A percentile compares a stretch with the other conserved stretches of the same genome.
Evolutionary conservation across 2,888 invertebrate genomes (phyloP).

Genomic region (Diadegma fenestrale): DNA sequence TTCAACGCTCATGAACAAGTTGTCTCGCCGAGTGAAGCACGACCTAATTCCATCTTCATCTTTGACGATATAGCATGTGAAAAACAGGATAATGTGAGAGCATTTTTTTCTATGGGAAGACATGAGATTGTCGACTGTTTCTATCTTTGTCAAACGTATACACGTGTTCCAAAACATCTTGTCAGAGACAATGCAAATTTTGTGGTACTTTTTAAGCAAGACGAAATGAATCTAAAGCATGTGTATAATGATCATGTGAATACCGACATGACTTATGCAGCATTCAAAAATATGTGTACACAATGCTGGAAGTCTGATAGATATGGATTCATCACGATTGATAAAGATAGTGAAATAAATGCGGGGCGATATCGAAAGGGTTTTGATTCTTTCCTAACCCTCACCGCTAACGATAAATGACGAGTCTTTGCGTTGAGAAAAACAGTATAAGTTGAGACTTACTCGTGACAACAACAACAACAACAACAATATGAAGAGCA

Average conservation of each 20-base stretch:
- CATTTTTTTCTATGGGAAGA: constrained; percentile 70
- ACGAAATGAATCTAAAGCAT: too few relatives aligned
- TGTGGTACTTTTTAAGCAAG: too few relatives aligned
- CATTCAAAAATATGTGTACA: too few relatives aligned
- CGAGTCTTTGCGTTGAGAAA: constrained; percentile 4
- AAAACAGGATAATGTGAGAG: constrained; percentile 70
- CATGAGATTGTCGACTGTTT: constrained; percentile 22
- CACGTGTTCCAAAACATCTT: too few relatives aligned
- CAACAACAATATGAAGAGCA: constrained; percentile 47
- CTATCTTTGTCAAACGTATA: too few relatives aligned
- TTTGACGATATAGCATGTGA: constrained; percentile 73
- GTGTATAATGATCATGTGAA: too few relatives aligned
- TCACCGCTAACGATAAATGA: constrained; percentile 70
- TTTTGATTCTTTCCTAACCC: constrained; percentile 71
- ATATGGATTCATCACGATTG: too few relatives aligned
- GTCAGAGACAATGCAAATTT: too few relatives aligned
- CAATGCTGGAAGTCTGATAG: too few relatives aligned
- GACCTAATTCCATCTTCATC: constrained; percentile 75
- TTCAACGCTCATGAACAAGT: constrained; percentile 62
- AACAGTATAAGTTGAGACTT: too few relatives aligned
- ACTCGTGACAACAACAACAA: constrained; percentile 16
- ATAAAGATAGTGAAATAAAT: too few relatives aligned
- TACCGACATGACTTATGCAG: too few relatives aligned
- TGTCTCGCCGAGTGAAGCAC: constrained; percentile 71
- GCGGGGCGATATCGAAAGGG: constrained; percentile 53